Conservation (phyloP, 2,797 vertebrate species). For the Moxostoma hubbsi region DNA sequence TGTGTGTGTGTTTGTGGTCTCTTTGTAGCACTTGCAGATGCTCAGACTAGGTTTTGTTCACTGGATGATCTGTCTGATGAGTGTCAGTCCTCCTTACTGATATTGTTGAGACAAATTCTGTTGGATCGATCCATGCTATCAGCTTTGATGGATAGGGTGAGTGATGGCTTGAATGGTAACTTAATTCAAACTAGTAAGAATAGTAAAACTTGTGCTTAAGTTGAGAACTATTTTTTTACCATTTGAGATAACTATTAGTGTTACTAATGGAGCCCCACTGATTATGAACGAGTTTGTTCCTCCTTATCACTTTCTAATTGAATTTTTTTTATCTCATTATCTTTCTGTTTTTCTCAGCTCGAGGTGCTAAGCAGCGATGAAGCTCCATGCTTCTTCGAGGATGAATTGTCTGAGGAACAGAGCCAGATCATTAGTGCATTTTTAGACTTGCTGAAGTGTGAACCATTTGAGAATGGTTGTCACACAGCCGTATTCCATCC, state of each 20-base stretch:
- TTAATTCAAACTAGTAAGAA: no score
- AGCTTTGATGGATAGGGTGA: slow-evolving; percentile 36
- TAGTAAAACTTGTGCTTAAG: background rate
- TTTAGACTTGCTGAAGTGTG: slow-evolving; percentile 58
- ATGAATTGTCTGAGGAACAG: slow-evolving; percentile 59
- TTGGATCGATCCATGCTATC: slow-evolving; percentile 7
- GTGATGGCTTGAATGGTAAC: background rate
- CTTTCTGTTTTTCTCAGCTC: slow-evolving; percentile 68
- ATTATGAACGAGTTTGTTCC: background rate
- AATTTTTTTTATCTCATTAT: background rate
- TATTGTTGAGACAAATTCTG: slow-evolving; percentile 27
- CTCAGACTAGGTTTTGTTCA: slow-evolving; percentile 20
- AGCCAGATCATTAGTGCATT: slow-evolving; percentile 62
- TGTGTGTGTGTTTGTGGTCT: slow-evolving; percentile 4
- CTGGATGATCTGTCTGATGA: slow-evolving; percentile 14
- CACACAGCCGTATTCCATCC: background rate
- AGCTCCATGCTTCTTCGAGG: slow-evolving; percentile 34
- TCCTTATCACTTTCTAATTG: background rate
- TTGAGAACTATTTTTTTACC: no score
- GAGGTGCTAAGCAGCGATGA: slow-evolving; percentile 71
- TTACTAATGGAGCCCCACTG: no score
- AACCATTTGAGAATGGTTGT: background rate
- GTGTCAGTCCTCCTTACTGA: slow-evolving; percentile 22
- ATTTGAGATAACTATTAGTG: no score
- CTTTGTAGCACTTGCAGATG: background rate